Evolutionary conservation across 1,140 invertebrate species (phyloP).

Genomic region (Drosophila pachea): DNA sequence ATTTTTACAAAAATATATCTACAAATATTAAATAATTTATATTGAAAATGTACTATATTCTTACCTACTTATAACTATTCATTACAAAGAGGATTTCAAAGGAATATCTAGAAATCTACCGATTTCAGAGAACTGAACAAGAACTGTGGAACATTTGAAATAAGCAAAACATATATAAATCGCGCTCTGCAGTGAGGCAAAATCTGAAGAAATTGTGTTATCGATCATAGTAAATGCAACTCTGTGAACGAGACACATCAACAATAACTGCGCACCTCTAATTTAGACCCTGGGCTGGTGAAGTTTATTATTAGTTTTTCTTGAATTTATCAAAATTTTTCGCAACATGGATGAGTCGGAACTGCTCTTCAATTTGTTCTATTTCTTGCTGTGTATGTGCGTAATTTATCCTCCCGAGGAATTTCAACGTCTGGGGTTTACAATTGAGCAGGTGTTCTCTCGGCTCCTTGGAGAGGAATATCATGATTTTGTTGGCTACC

Average conservation of each 20-base stretch:
- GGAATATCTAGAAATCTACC: background rate
- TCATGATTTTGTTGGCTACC: constrained; percentile 85
- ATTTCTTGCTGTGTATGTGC: constrained; percentile 84
- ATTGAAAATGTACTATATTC: background rate
- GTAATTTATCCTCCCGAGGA: constrained; percentile 87
- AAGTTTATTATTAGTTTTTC: constrained; percentile 28
- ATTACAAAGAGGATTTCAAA: background rate
- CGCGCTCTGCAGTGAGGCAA: background rate
- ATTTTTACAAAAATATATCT: constrained; percentile 51
- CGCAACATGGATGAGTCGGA: constrained; percentile 78
- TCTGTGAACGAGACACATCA: constrained; percentile 31
- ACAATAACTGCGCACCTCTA: constrained; percentile 37
- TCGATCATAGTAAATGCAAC: constrained; percentile 4
- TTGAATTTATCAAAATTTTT: constrained; percentile 61
- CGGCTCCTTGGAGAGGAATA: constrained; percentile 84
- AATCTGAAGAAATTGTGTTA: constrained; percentile 12
- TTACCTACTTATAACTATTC: background rate
- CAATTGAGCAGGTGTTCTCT: constrained; percentile 84
- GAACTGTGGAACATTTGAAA: background rate
- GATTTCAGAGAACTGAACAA: background rate
- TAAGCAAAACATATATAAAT: background rate
- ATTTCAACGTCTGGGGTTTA: constrained; percentile 87
- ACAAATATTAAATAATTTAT: constrained; percentile 19
- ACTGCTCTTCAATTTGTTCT: constrained; percentile 84
- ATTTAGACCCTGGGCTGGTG: constrained; percentile 23